Evolutionary conservation across 2,888 invertebrate genomes (phyloP), one percentile per base, ranked within the genome.

Genomic region (Pollenia labialis): DNA sequence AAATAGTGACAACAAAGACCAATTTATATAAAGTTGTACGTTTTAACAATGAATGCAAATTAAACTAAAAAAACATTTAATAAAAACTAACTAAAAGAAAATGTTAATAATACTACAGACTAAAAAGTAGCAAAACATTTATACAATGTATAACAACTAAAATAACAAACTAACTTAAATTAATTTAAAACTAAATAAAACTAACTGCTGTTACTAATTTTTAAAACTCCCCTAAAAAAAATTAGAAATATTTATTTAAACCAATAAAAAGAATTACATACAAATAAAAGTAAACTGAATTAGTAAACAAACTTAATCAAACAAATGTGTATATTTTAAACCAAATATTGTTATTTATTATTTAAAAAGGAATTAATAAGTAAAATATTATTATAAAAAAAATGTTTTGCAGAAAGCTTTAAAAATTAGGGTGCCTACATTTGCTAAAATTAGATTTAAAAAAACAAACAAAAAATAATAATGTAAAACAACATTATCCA

Each of bases 391-490:
- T 90, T 90, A 92, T 23, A 91, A 90, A 90, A 92, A 92, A 91
- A 91, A 91, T 92, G 93, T 93, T 92, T 93, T 93, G 93, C 92
- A 92, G 92, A 91, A 92, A 93, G 93, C 93, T 93, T 93, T 93
- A 93, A 93, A 91, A 93, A 93, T 93, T 93, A 93, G 93, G 93
- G 93, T 93, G 93, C 93, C 93, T 93, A 93, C 92, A 93, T 93
- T 93, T 93, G 93, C 93, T 93, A 93, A 89, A 92, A 92, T 92
- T 92, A 92, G 93, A 91, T 91, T 92, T 92, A 89, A 91, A 64
- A 83, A 87, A 81, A 54, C 82, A 87, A 82, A 60, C 81, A 76
- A 42, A 62, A 71, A n/a, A 62, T 44, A n/a, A 69, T 58, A 56
- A 71, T 58, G 12, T 69, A 68, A 76, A 62, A 52, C 52, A 44